Evolutionary conservation across 2,888 invertebrate species (phyloP).

Genomic region (Cryptus armator): DNA sequence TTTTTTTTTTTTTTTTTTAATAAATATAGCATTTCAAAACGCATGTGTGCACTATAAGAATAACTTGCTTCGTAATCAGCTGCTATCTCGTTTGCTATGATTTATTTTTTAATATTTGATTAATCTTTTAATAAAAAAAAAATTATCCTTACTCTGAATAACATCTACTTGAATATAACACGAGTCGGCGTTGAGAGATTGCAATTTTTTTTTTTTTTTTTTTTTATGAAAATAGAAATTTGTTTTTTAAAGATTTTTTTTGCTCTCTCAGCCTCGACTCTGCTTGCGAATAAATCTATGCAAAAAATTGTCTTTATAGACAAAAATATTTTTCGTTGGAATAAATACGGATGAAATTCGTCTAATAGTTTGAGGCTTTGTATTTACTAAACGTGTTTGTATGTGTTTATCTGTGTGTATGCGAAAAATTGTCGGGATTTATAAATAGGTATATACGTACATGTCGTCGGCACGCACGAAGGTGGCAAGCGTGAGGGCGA

Average conservation of each 20-base stretch:
- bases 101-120: background rate
- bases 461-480: conserved; percentile 83
- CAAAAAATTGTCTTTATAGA: conserved; percentile 25
- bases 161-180: conserved; percentile 46
- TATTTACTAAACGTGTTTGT: conserved; percentile 47
- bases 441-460: conserved; percentile 78
- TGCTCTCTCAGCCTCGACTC: conserved; percentile 47
- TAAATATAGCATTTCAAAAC: conserved; percentile 38
- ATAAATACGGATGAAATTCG: conserved; percentile 23
- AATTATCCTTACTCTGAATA: conserved; percentile 38
- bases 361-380: conserved; percentile 40
- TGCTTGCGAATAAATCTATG: conserved; percentile 33
- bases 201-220: no score
- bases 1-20: background rate
- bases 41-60: conserved; percentile 57
- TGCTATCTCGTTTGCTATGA: conserved; percentile 49
- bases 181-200: conserved; percentile 44
- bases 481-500: conserved; percentile 82
- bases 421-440: conserved; percentile 17
- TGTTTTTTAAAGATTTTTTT: background rate
- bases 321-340: conserved; percentile 13
- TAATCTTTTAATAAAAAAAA: conserved; percentile 23
- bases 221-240: no score
- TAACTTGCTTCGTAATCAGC: conserved; percentile 43
- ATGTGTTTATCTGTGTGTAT: conserved; percentile 27